A percentile compares a stretch with the other conserved stretches of the same genome.
These are phyloP conservation scores for Lucinisca nassula DNA, from an alignment of 2,888 invertebrate genomes.

Conservation along the genomic window DNA sequence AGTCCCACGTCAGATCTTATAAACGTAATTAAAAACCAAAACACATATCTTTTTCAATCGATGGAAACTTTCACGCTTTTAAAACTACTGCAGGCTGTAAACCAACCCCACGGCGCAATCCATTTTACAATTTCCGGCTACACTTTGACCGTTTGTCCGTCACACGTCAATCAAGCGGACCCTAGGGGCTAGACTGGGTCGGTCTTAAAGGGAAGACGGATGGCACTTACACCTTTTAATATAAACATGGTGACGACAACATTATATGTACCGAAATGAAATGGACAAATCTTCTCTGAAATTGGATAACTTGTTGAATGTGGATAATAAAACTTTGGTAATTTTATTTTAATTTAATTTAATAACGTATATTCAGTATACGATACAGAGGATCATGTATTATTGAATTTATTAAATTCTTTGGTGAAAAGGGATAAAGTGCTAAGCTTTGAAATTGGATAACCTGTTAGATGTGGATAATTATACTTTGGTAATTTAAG, in stretches of 20 bases:
- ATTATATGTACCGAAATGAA: neutral
- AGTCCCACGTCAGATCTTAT: neutral
- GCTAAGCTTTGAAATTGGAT: too few species aligned
- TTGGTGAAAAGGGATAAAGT: too few species aligned
- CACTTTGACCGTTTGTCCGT: neutral
- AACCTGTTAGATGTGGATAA: too few species aligned
- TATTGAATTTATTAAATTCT: too few species aligned
- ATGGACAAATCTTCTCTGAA: neutral
- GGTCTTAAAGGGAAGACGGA: neutral
- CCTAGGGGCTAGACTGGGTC: neutral
- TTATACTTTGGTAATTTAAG: too few species aligned
- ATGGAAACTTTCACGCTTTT: neutral
- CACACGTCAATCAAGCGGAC: neutral
- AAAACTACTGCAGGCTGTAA: neutral
- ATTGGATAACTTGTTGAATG: neutral
- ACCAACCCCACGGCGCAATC: neutral
- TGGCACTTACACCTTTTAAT: neutral
- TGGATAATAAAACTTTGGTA: neutral
- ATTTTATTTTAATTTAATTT: neutral
- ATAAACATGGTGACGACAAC: neutral
- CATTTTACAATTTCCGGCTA: slow-evolving; percentile 2
- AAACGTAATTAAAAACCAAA: neutral
- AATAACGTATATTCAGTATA: neutral
- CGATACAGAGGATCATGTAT: too few species aligned
- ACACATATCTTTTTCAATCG: neutral